Base-by-base conservation (phyloP, 2,888 invertebrate genomes). In the Sympetrum striolatum region DNA sequence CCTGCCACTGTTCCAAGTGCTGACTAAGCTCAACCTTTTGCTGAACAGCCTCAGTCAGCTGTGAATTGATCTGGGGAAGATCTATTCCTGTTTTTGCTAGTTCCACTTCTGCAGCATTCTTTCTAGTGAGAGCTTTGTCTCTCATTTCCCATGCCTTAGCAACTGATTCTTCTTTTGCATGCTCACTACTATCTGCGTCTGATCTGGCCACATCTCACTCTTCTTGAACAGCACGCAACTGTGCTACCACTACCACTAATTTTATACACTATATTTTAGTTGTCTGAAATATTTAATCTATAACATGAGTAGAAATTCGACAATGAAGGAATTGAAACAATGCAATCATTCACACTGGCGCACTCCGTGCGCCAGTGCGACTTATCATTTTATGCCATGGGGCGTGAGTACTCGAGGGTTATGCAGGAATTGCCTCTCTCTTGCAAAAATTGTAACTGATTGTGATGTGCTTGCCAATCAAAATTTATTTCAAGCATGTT, bases 1-100 rank as follows among this genome's bases (percentile, higher is more conserved):
- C 97, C 97, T 98, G 98, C 98, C 98, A 98, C 95, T 98, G 98
- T 93, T 99, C 98, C 90, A 98, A 94, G 94, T 98, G 98, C 93
- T 98, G 98, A 35, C 98, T 98, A 39, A 99, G 95, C 93, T 98
- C 98, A 90, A 98, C 97, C 94, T 99, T 99, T 94, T 99, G 98
- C 92, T 98, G 97, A 91, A 99, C 98, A 10, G 98, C 98, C 93
- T 98, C 98, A 94, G 98, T 96, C 92, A 99, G 95, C 94, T 99
- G 98, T 93, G 98, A 97, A 93, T 98, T 98, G 90, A 97, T 97
- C 93, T 98, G 98, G 95, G 98, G 97, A 92, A 98, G 95, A 93
- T 99, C 98, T 90, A 98, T 97, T 90, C 98, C 95, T 22, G 98
- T 97, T 94, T 97, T 97, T 5, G 98, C 98, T 92, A 98, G 94